Base-by-base conservation (phyloP, 2,888 invertebrate genomes). In the Gnatocerus cornutus region DNA sequence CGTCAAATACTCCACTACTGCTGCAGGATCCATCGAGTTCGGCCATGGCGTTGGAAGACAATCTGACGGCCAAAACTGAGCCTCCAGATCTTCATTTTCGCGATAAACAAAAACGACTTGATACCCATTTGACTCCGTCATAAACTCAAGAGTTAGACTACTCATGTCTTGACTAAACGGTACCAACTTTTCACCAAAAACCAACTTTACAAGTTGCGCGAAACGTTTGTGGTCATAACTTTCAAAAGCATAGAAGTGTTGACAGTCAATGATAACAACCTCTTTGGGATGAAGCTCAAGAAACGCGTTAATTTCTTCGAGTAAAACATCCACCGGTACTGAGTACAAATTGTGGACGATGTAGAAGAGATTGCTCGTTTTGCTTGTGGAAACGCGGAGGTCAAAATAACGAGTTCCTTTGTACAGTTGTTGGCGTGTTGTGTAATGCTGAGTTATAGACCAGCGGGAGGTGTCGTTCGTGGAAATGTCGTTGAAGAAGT, bases 371-470 rank as follows among this genome's bases (percentile, higher is more conserved):
- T 87, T 84, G 6, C 85, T 86, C 4, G 70, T 61, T 50, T 82
- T 82, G 82, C 89, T 91, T n/a, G 89, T 90, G 9, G 92, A 90
- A 16, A 95, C 85, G 70, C 96, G 88, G 62, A 96, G 83, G 83
- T 97, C 96, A 75, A 96, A 90, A 82, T 93, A 95, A 86, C 95
- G 89, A 78, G 96, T 91, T 74, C 96, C 96, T 75, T 89, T 86
- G 62, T 88, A 86, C 16, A 97, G 88, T 86, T 97, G 96, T 73
- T 92, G 46, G 3, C 41, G 41, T 1, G 1, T 12, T 5, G 41
- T 12, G 41, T 41, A 41, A 12, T 41, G 1, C 13, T 41, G 41
- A 13, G 41, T 41, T 76, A 90, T 88, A 30, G 92, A 91, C 96
- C 96, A 97, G 65, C 92, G 89, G 3, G 77, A n/a, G n/a, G n/a